These are phyloP conservation scores for Polypterus senegalus DNA, from an alignment of 2,113 vertebrate species.

Conservation along the genomic window DNA sequence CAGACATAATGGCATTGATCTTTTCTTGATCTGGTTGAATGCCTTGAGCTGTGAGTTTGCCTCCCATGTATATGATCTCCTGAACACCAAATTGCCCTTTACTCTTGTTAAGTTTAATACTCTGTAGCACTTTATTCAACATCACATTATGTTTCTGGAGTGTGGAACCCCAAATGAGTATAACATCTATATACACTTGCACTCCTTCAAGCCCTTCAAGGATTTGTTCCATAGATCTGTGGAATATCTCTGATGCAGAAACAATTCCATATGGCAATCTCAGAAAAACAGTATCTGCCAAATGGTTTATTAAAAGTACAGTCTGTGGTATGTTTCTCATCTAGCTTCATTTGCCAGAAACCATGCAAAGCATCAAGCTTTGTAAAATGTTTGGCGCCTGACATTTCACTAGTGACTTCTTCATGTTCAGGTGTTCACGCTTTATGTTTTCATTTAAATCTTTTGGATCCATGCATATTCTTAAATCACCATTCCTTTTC, in stretches of 20 bases:
- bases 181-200: background rate
- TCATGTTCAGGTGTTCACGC: background rate
- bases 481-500: background rate
- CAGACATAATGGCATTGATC: no score
- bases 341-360: background rate
- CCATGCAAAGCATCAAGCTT: background rate
- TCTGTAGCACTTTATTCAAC: background rate
- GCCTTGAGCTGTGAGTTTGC: no score
- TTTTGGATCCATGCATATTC: background rate
- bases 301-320: background rate
- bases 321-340: background rate
- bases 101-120: no score
- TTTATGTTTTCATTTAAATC: background rate
- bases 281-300: background rate
- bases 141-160: background rate
- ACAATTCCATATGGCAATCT: background rate
- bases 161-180: background rate
- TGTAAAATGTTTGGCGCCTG: background rate
- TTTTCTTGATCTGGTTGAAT: no score
- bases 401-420: background rate
- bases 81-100: no score
- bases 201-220: conserved; percentile 4
- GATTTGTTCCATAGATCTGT: background rate
- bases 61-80: no score
- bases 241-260: background rate